These are phyloP conservation scores for Coluber constrictor DNA, from an alignment of 2,797 vertebrate species.

Conservation along the genomic window DNA sequence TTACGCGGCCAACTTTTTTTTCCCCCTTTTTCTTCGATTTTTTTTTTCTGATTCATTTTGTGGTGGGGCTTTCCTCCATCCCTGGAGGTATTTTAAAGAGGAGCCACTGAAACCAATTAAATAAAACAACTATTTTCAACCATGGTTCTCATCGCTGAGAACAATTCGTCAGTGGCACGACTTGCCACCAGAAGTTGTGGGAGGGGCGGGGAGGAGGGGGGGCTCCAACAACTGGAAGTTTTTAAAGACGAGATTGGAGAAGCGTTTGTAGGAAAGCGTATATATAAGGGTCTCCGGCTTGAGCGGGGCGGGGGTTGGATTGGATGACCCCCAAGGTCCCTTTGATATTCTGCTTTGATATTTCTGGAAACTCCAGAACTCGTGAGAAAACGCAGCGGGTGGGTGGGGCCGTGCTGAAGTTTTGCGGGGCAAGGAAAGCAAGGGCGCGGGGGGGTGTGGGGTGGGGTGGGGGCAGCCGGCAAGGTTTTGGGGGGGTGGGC, in stretches of 20 bases:
- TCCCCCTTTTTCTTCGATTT: too few species aligned
- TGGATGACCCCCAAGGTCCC: neutral
- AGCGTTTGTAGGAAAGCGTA: too few species aligned
- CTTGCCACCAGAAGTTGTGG: too few species aligned
- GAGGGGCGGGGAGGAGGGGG: too few species aligned
- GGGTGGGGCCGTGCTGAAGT: neutral
- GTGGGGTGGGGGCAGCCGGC: neutral
- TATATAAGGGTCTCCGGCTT: neutral
- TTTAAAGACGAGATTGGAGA: neutral
- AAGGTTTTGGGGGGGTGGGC: neutral
- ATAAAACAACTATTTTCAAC: too few species aligned
- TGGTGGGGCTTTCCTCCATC: neutral
- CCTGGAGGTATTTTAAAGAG: neutral
- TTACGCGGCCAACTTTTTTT: neutral
- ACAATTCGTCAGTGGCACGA: too few species aligned
- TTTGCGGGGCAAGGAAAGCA: neutral
- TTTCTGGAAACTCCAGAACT: neutral
- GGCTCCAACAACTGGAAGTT: neutral
- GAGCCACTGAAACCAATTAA: too few species aligned
- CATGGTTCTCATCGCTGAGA: too few species aligned
- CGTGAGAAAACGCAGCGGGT: neutral
- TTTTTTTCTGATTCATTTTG: neutral
- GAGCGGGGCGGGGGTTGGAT: too few species aligned
- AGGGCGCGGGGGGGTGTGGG: too few species aligned
- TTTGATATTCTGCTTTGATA: neutral